Conservation (phyloP, 2,888 invertebrate genomes). For the Bhutanitis thaidina region DNA sequence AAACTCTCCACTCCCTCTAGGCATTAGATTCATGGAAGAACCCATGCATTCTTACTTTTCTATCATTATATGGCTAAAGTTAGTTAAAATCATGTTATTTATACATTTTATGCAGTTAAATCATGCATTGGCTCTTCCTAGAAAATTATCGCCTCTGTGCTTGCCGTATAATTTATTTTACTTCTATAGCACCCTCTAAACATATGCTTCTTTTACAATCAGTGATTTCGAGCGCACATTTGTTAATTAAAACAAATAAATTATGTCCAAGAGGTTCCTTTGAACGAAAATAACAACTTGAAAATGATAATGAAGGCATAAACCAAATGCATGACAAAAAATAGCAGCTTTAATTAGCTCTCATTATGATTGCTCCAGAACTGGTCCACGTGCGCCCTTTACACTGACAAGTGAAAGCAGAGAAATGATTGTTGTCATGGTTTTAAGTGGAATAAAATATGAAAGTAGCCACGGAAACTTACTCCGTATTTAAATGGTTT, state of each 20-base stretch:
- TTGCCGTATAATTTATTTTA: too few species aligned
- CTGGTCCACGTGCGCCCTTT: slow-evolving; percentile 15
- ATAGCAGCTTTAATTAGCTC: slow-evolving; percentile 29
- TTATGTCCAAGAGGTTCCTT: not conserved
- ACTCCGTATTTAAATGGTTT: not conserved
- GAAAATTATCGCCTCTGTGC: too few species aligned
- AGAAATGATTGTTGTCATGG: slow-evolving; percentile 12
- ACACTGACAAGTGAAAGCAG: slow-evolving; percentile 19
- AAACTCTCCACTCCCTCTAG: slow-evolving; percentile 39
- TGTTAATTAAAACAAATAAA: not conserved
- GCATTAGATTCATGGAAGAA: slow-evolving; percentile 28
- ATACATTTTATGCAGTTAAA: too few species aligned
- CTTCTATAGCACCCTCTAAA: too few species aligned
- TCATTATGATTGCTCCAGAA: slow-evolving; percentile 23
- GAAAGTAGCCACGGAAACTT: slow-evolving; percentile 6
- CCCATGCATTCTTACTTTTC: not conserved
- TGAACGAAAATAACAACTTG: not conserved
- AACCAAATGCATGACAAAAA: slow-evolving; percentile 25
- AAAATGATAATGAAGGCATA: slow-evolving; percentile 7
- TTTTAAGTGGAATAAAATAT: slow-evolving; percentile 15
- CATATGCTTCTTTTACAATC: too few species aligned
- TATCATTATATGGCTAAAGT: not conserved
- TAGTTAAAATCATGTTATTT: not conserved
- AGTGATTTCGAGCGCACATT: too few species aligned
- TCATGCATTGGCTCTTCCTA: too few species aligned